Base-by-base conservation (phyloP, 2,888 invertebrate species). In the Noctua fimbriata region DNA sequence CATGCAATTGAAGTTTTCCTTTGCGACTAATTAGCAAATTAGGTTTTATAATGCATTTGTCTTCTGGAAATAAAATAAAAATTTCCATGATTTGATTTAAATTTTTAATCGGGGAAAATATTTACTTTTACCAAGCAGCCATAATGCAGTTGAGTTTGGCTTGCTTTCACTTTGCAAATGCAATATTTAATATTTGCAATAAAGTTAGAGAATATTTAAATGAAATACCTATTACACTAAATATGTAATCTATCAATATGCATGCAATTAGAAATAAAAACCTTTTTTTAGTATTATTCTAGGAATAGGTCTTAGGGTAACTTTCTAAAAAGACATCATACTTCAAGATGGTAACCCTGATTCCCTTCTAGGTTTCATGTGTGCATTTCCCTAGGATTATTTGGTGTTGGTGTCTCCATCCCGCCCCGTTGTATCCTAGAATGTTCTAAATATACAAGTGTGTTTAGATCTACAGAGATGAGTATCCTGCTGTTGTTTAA, bases 341-440 rank as follows among this genome's bases (percentile, higher is more conserved):
- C 76, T 87, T 82, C 76, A 88, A 83, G 88, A 89, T 88, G 88
- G 88, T 74, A 78, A 89, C 89, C 86, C 89, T 89, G 18, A 75
- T 49, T 82, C 60, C 89, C 74, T 89, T 83, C 76, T 88, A 88
- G 88, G 88, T 84, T 77, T 63, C 75, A 76, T 86, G 81, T 87
- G 77, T 88, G 86, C 66, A 82, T 80, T 78, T 73, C 73, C 78
- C 66, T 89, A 89, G 84, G 88, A 79, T 71, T 80, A 77, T 76
- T 85, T 83, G 89, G 71, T 89, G 86, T 88, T 78, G 81, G 80
- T 84, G 75, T 81, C 79, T 83, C 69, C 49, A 9, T 73, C 72
- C 74, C 82, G 79, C 73, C 75, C 87, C 69, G 32, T 73, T 81
- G 79, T 84, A 36, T 79, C 84, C 77, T 88, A 87, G 84, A 84